Evolutionary conservation across 2,113 vertebrate species (phyloP).

Genomic region (Tichodroma muraria): DNA sequence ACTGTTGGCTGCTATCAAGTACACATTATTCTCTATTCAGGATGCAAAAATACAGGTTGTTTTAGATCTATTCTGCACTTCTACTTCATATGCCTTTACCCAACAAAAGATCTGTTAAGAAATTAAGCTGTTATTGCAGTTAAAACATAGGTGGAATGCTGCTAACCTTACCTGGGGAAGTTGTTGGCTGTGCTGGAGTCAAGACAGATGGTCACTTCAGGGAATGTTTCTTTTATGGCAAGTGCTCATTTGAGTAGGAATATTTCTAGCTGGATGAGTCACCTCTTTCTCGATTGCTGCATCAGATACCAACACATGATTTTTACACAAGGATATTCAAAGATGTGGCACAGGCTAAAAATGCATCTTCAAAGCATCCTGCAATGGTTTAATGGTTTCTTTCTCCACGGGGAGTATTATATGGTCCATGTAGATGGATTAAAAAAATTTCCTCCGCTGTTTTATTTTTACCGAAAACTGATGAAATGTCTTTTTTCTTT

Average conservation of each 20-base stretch:
- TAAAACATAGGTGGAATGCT: background rate
- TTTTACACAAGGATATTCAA: background rate
- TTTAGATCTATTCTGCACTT: background rate
- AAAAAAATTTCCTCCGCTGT: background rate
- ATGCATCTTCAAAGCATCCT: background rate
- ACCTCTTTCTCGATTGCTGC: background rate
- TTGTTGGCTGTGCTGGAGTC: background rate
- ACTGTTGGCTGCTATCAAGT: background rate
- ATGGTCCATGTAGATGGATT: background rate
- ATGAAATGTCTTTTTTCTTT: background rate
- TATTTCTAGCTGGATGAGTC: slow-evolving; percentile 39
- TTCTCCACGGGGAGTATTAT: background rate
- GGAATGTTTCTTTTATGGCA: background rate
- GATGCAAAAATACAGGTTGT: background rate
- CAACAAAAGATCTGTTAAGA: background rate
- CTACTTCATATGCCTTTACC: background rate
- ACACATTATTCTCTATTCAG: background rate
- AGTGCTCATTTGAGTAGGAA: background rate
- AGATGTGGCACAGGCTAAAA: background rate
- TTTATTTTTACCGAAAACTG: background rate
- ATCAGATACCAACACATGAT: background rate
- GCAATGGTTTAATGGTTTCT: background rate
- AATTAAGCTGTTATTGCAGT: background rate
- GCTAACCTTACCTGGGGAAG: background rate
- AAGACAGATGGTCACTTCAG: slow-evolving; percentile 25